phyloP scores from a whole-genome alignment of 2,797 vertebrate genomes.

The Parauchenoglanis punctatus region DNA sequence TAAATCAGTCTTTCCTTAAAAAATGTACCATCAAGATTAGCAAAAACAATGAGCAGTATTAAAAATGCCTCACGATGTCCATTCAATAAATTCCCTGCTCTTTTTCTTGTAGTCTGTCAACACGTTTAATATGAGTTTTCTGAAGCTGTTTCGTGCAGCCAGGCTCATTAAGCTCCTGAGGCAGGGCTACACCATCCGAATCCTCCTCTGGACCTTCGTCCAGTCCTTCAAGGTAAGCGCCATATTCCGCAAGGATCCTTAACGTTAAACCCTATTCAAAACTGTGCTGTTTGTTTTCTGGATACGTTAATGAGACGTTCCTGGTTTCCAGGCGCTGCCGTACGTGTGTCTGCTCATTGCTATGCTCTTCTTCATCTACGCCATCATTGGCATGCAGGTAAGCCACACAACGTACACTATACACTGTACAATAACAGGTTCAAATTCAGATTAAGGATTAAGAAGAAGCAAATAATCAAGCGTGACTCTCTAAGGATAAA shows the following conservation, averaged over 20 bases:
- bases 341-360: constrained; percentile 98
- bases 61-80: background rate
- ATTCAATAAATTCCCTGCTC: background rate
- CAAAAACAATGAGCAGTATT: background rate
- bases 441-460: background rate
- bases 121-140: constrained; percentile 98
- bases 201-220: constrained; percentile 98
- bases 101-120: constrained; percentile 83
- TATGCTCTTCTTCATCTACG: constrained; percentile 99
- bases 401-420: constrained; percentile 4
- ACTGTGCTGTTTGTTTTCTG: background rate
- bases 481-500: background rate
- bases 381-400: constrained; percentile 99
- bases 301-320: background rate
- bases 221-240: constrained; percentile 93
- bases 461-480: background rate
- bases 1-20: background rate
- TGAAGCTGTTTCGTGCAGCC: constrained; percentile 95
- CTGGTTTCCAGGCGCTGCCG: constrained; percentile 88
- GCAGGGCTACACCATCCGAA: constrained; percentile 97
- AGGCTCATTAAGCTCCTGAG: constrained; percentile 96
- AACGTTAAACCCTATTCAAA: background rate
- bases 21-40: background rate
- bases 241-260: background rate
- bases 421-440: background rate